A percentile compares a stretch with the other conserved stretches of the same genome.
Evolutionary conservation across 2,113 vertebrate species (phyloP).

Genomic region (Cyanistes caeruleus): DNA sequence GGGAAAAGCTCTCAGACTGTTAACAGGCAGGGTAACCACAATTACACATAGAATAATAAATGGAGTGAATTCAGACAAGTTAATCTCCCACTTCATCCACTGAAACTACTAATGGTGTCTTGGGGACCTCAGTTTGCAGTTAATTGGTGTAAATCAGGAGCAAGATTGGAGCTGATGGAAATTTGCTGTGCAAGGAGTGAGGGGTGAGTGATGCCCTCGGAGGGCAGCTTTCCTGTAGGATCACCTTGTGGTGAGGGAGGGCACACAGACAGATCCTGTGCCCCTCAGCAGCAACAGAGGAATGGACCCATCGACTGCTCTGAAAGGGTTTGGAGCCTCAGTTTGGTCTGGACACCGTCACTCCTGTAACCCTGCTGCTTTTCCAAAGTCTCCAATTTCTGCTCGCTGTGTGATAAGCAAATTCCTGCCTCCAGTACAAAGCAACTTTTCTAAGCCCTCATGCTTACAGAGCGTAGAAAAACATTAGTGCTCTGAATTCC

Average conservation of each 20-base stretch:
- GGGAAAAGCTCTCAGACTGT: neutral
- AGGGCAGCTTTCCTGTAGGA: neutral
- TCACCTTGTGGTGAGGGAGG: neutral
- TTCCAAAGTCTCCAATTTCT: neutral
- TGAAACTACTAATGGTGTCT: conserved; percentile 37
- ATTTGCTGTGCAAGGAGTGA: neutral
- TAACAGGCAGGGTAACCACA: conserved; percentile 22
- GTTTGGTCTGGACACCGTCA: accelerated
- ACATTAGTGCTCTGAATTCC: neutral
- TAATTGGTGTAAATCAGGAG: conserved; percentile 45
- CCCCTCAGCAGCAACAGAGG: accelerated
- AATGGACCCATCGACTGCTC: accelerated
- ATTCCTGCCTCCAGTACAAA: neutral
- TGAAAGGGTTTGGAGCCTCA: neutral
- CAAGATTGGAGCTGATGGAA: neutral
- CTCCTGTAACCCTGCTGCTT: neutral
- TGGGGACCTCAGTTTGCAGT: conserved; percentile 9
- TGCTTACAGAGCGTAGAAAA: neutral
- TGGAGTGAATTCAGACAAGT: conserved; percentile 45
- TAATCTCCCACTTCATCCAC: conserved; percentile 45
- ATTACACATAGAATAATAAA: conserved; percentile 36
- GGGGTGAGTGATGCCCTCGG: neutral
- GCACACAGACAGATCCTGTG: neutral
- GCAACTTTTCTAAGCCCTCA: neutral
- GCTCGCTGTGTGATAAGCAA: neutral